phyloP scores from a whole-genome alignment of 2,888 invertebrate species.

The Lepetodrilus schrolli region DNA sequence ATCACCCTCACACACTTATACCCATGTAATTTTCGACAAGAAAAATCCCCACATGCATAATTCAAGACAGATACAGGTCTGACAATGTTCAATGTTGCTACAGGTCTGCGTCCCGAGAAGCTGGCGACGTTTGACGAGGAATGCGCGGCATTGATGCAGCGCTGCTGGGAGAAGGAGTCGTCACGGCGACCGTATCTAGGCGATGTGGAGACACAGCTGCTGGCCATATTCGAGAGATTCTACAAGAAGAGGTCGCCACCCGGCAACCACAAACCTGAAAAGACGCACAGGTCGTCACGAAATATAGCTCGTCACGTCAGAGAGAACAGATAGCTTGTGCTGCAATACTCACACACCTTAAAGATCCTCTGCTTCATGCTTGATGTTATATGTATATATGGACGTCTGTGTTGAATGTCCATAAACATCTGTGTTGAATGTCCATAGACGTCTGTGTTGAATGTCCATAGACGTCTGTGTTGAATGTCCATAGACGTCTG shows the following conservation, averaged over 20 bases:
- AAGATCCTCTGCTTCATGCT: too few species aligned
- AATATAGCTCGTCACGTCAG: not conserved
- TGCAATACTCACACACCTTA: not conserved
- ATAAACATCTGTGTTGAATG: too few species aligned
- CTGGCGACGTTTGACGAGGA: conserved; percentile 84
- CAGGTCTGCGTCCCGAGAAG: conserved; percentile 88
- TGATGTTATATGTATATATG: too few species aligned
- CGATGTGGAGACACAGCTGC: conserved; percentile 83
- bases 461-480: too few species aligned
- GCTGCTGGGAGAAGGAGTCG: conserved; percentile 88
- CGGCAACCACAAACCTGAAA: not conserved
- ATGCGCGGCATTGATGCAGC: conserved; percentile 89
- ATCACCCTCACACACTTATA: too few species aligned
- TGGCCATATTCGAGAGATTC: conserved; percentile 75
- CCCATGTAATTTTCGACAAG: too few species aligned
- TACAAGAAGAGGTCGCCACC: conserved; percentile 22
- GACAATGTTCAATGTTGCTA: conserved; percentile 33
- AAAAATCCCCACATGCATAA: too few species aligned
- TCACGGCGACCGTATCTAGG: conserved; percentile 85
- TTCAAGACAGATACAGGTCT: not conserved
- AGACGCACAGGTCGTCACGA: not conserved
- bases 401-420: too few species aligned
- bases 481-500: too few species aligned
- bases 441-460: too few species aligned
- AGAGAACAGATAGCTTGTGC: not conserved